Percentiles rank a stretch among this genome's conserved stretches.
Conservation (phyloP, 2,113 vertebrate genomes). For the Lepus europaeus region DNA sequence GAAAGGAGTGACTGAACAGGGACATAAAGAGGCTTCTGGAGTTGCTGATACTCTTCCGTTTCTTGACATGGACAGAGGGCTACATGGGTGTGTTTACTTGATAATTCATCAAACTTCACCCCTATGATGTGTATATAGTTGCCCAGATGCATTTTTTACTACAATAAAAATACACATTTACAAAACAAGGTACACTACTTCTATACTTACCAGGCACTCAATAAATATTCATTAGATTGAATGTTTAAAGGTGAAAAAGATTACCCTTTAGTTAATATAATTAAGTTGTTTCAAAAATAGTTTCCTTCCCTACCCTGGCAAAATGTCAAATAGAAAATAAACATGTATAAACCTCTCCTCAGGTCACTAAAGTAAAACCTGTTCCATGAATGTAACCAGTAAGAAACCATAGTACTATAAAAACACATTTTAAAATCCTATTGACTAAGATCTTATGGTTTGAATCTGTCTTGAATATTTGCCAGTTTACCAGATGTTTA, state of each 20-base stretch:
- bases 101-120: constrained; percentile 20
- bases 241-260: constrained; percentile 45
- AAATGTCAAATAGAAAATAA: constrained; percentile 56
- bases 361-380: not conserved
- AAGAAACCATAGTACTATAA: constrained; percentile 25
- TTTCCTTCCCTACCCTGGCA: constrained; percentile 1
- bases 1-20: not conserved
- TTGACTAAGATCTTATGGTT: constrained; percentile 25
- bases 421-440: constrained; percentile 10
- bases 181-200: not conserved
- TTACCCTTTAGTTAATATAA: not conserved
- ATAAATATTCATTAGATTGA: constrained; percentile 38
- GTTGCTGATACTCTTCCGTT: not conserved
- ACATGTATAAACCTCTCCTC: not conserved
- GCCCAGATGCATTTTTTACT: constrained; percentile 11
- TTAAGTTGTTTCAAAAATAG: constrained; percentile 1
- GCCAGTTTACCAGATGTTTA: constrained; percentile 46
- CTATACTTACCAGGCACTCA: not conserved
- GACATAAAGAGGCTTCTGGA: not conserved
- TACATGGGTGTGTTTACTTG: not conserved
- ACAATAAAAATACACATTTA: constrained; percentile 13
- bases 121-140: not conserved
- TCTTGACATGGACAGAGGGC: not conserved
- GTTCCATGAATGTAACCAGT: constrained; percentile 31
- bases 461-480: constrained; percentile 53